A percentile compares a stretch with the other conserved stretches of the same genome.
These are phyloP conservation scores for Manduca sexta DNA, from an alignment of 1,140 invertebrate species.

Conservation along the genomic window DNA sequence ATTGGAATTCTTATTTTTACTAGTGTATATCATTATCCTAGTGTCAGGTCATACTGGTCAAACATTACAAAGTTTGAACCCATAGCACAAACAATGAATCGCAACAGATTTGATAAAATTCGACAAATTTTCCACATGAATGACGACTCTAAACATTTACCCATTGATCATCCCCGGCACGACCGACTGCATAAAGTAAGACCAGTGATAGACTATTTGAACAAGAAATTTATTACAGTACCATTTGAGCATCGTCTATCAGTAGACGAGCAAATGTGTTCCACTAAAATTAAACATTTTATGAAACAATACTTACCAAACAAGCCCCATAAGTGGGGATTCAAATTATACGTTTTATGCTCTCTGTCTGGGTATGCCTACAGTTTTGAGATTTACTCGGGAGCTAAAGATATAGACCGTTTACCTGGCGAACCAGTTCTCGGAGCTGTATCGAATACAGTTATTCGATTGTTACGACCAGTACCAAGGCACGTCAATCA, in stretches of 20 bases:
- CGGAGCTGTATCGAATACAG: conserved; percentile 31
- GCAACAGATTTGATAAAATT: conserved; percentile 43
- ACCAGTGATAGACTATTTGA: conserved; percentile 30
- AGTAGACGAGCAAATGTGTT: conserved; percentile 54
- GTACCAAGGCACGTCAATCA: conserved; percentile 20
- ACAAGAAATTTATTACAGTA: conserved; percentile 28
- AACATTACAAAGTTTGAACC: conserved; percentile 36
- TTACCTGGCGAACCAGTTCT: conserved; percentile 34
- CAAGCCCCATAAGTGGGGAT: conserved; percentile 43
- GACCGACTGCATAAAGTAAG: conserved; percentile 49
- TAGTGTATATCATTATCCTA: too few relatives aligned
- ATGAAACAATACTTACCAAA: conserved; percentile 61
- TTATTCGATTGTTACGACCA: conserved; percentile 22
- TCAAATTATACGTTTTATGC: conserved; percentile 54
- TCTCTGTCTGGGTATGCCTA: conserved; percentile 45
- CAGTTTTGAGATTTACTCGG: conserved; percentile 61
- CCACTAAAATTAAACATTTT: conserved; percentile 52
- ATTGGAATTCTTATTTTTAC: conserved; percentile 44
- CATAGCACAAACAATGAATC: conserved; percentile 37
- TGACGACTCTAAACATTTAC: conserved; percentile 24
- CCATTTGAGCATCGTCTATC: conserved; percentile 37
- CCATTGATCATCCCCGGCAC: conserved; percentile 36
- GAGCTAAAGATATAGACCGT: conserved; percentile 35
- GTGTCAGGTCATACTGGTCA: conserved; percentile 40
- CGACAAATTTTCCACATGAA: conserved; percentile 34